phyloP scores from a whole-genome alignment of 2,888 invertebrate species.

The Eudasyphora cyanicolor region DNA sequence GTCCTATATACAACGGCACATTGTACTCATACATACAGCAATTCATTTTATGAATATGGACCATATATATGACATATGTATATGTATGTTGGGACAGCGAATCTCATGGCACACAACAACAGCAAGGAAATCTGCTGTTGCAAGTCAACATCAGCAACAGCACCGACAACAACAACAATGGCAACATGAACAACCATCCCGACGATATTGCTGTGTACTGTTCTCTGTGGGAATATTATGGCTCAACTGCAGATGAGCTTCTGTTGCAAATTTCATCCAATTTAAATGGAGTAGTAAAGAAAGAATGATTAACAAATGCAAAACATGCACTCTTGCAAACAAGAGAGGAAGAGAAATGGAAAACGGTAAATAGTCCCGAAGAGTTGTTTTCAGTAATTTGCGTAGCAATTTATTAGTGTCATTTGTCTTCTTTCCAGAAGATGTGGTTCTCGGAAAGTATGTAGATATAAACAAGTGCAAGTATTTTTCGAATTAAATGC shows the following conservation, averaged over 20 bases:
- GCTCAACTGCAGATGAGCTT: neutral
- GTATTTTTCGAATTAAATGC: too few species aligned
- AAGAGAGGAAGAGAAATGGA: neutral
- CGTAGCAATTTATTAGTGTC: too few species aligned
- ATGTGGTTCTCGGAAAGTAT: too few species aligned
- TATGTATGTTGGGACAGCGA: neutral
- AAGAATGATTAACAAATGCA: neutral
- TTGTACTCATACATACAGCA: slow-evolving; percentile 9
- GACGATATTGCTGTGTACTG: neutral
- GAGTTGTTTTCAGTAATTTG: too few species aligned
- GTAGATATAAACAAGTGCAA: too few species aligned
- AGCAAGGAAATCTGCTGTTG: neutral
- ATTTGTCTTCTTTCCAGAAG: too few species aligned
- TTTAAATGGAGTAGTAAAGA: slow-evolving; percentile 7
- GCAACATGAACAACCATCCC: too few species aligned
- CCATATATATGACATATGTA: too few species aligned
- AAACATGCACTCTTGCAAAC: too few species aligned
- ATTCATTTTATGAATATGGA: slow-evolving; percentile 21
- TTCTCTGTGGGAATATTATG: neutral
- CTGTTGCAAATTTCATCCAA: slow-evolving; percentile 1
- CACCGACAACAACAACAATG: too few species aligned
- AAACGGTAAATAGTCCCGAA: too few species aligned
- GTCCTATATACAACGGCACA: neutral
- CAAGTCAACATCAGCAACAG: slow-evolving; percentile 13
- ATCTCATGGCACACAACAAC: slow-evolving; percentile 13